A percentile compares a stretch with the other conserved stretches of the same genome.
phyloP scores from a whole-genome alignment of 2,797 vertebrate genomes.

The Takifugu ocellatus region DNA sequence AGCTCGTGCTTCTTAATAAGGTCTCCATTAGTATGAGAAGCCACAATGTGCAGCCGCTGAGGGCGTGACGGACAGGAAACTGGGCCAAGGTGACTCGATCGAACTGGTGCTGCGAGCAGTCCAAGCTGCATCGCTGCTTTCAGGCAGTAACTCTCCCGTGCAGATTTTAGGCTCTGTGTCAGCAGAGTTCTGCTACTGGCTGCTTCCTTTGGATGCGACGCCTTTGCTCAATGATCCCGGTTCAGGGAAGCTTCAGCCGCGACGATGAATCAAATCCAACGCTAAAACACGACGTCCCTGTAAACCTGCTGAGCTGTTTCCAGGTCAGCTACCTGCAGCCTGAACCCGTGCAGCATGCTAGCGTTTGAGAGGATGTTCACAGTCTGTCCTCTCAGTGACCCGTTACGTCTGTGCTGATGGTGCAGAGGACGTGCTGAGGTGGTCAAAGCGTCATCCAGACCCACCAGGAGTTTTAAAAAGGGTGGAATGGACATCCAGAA shows the following conservation, averaged over 20 bases:
- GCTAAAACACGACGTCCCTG: too few relatives aligned
- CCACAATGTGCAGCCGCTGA: conserved; percentile 9
- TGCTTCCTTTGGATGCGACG: neutral
- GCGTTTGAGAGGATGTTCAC: neutral
- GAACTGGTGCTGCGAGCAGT: conserved; percentile 39
- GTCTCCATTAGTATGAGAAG: conserved; percentile 45
- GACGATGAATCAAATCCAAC: too few relatives aligned
- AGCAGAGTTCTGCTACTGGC: conserved; percentile 42
- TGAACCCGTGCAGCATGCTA: too few relatives aligned
- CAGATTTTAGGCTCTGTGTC: conserved; percentile 23
- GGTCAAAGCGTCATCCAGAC: conserved; percentile 30
- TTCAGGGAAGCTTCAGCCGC: too few relatives aligned
- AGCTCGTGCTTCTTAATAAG: conserved; percentile 47
- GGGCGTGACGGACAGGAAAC: conserved; percentile 54
- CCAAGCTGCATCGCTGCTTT: conserved; percentile 41
- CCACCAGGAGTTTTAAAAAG: conserved; percentile 7
- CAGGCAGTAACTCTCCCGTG: conserved; percentile 25
- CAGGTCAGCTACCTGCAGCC: too few relatives aligned
- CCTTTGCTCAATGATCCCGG: too few relatives aligned
- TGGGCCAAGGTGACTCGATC: conserved; percentile 74
- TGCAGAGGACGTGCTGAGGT: conserved; percentile 35
- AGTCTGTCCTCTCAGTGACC: conserved; percentile 32
- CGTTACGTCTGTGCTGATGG: conserved; percentile 27
- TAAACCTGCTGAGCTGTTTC: too few relatives aligned
- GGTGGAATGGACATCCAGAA: conserved; percentile 7